Base-by-base conservation (phyloP, 2,888 invertebrate species). In the Drosophila percnosoma region DNA sequence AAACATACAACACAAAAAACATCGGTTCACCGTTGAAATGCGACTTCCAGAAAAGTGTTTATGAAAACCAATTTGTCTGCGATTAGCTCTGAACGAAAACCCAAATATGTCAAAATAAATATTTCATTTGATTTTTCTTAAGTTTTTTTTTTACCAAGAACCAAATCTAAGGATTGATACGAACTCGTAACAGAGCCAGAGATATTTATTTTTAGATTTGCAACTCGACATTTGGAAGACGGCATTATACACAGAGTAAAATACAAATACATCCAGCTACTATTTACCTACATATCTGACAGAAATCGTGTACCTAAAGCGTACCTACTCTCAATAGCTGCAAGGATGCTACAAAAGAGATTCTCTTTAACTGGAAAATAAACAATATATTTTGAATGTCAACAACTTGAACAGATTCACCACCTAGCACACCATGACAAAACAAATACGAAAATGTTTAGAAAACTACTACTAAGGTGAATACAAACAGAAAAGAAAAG, bases 401-500 rank as follows among this genome's bases (percentile, higher is more conserved):
- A 36, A 13, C 48, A 31, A 24, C 38, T 31, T 13, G 34, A 66
- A 52, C 67, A 48, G 48, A 53, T 54, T 66, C 31, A 67, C 21
- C 31, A 66, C 42, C 24, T 15, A 38, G 36, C 24, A 69, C 73
- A 63, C 31, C 3, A 69, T 48, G 59, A 38, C 21, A 27, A 45
- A 49, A 55, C 52, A 55, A 57, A 7, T 11, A 7, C 24, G n/a
- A 40, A 68, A 55, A 21, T 54, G 82, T 69, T 74, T 73, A 76
- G 78, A 85, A 87, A 89, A 89, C 90, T 87, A 88, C 87, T 87
- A 87, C 87, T 87, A 87, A 87, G 87, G 87, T 78, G 59, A 73
- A 82, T 72, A 68, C 61, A 75, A 70, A 72, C 21, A 21, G 24
- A 15, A 21, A 4, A n/a, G 66, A 73, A 71, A 68, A 68, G 11